Conservation (phyloP, 2,797 vertebrate species). For the Coregonus sp. region DNA sequence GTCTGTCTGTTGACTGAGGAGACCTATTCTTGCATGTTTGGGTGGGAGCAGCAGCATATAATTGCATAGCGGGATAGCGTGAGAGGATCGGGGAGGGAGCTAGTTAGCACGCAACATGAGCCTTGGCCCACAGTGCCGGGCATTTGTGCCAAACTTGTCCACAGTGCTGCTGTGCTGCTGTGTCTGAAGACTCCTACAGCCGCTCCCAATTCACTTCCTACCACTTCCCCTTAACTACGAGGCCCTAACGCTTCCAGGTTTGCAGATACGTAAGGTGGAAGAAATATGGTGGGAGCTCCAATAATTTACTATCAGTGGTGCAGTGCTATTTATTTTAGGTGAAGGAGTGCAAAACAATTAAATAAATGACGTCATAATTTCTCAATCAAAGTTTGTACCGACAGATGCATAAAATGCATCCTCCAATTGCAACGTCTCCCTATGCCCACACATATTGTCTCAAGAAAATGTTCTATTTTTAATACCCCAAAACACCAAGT, state of each 20-base stretch:
- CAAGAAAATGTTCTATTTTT: no score
- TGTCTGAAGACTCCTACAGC: constrained; percentile 54
- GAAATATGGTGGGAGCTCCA: background rate
- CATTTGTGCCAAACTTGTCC: constrained; percentile 72
- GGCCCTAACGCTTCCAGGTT: background rate
- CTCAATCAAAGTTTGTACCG: no score
- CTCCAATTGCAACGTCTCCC: no score
- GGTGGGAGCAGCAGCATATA: constrained; percentile 77
- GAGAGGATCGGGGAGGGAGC: constrained; percentile 70
- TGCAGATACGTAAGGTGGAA: background rate
- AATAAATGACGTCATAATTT: no score
- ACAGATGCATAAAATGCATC: no score
- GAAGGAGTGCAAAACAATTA: no score
- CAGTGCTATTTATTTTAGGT: no score
- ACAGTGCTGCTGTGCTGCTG: constrained; percentile 68
- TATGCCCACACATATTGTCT: no score
- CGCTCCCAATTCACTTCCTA: constrained; percentile 64
- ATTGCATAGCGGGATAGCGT: constrained; percentile 79
- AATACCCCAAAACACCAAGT: no score
- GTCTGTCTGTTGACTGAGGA: constrained; percentile 78
- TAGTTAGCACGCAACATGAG: constrained; percentile 79
- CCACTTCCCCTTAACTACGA: background rate
- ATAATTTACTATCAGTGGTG: background rate
- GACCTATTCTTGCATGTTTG: constrained; percentile 81
- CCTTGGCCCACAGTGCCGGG: constrained; percentile 68